Conservation (phyloP, 1,140 invertebrate genomes). For the Streblospio benedicti region DNA sequence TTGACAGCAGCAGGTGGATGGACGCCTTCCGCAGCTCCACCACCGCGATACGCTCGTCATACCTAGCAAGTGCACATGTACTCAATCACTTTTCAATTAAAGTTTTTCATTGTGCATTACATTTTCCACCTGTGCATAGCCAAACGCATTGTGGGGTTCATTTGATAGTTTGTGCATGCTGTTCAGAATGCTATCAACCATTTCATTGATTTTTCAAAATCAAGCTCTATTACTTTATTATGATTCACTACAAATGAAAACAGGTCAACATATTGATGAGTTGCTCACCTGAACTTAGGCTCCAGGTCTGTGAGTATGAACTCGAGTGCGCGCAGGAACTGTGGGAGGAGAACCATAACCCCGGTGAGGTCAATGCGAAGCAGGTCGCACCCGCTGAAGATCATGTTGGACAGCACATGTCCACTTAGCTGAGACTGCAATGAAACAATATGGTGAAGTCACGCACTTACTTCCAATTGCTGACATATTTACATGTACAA, state of each 20-base stretch:
- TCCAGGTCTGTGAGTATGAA: slow-evolving; percentile 66
- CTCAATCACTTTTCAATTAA: too few relatives aligned
- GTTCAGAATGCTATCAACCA: too few relatives aligned
- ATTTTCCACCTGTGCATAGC: too few relatives aligned
- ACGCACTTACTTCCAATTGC: too few relatives aligned
- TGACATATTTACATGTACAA: not conserved
- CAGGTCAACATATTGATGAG: not conserved
- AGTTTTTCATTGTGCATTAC: too few relatives aligned
- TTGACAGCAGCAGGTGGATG: slow-evolving; percentile 79
- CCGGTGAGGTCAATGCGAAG: slow-evolving; percentile 87
- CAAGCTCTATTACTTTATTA: too few relatives aligned
- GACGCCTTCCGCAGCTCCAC: slow-evolving; percentile 75
- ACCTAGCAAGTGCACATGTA: slow-evolving; percentile 20
- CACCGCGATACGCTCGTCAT: slow-evolving; percentile 34
- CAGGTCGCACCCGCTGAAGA: slow-evolving; percentile 52
- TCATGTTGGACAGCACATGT: slow-evolving; percentile 27
- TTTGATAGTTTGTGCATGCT: too few relatives aligned
- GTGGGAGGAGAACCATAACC: slow-evolving; percentile 79
- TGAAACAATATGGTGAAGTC: not conserved
- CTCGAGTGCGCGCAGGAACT: slow-evolving; percentile 80
- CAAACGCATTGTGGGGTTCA: too few relatives aligned
- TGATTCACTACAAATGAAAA: too few relatives aligned
- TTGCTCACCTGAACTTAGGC: slow-evolving; percentile 34
- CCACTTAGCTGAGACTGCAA: not conserved
- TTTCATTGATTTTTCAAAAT: too few relatives aligned